Base-by-base conservation (phyloP, 2,888 invertebrate genomes). In the Gymnocheta viridis region DNA sequence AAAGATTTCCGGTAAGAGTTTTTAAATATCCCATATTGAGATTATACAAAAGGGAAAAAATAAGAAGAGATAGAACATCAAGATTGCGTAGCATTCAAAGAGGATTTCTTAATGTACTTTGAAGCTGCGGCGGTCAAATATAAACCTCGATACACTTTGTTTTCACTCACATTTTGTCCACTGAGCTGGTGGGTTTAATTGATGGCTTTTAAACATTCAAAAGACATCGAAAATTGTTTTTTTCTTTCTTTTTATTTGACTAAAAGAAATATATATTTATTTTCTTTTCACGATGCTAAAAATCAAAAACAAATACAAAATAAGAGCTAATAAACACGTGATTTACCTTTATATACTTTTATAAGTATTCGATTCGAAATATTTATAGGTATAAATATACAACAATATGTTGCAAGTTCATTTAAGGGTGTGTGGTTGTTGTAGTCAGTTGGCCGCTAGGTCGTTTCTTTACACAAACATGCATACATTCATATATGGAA, bases 241-340 rank as follows among this genome's bases (percentile, higher is more conserved):
- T 72, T 41, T 17, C 7, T 6, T 47, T 2, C 19, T 14, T 4
- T 4, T 38, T 58, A 56, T 9, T 56, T 44, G 10, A 56, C 2
- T 24, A 9, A 29, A 54, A 35, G 19, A 58, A 32, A 29, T 56
- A 56, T 29, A 56, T 17, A 54, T 49, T 29, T 58, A 9, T 51
- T n/a, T 74, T n/a, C 51, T 58, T 51, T 58, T 41, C 9, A 44
- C 35, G 29, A 47, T 66, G n/a, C 41, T 19, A 14, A 54, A 44
- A 82, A 84, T 72, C 72, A 82, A 80, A 85, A 84, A 70, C 27
- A 64, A 64, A 62, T 44, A 58, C 54, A 62, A 47, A 70, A 82
- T 85, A 90, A 90, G 89, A 88, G 89, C 89, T 88, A 90, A 89
- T 90, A 89, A 90, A 90, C 90, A 90, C 88, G 90, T 90, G 90